Conservation (phyloP, 2,113 vertebrate species). For the Varanus salvator region DNA sequence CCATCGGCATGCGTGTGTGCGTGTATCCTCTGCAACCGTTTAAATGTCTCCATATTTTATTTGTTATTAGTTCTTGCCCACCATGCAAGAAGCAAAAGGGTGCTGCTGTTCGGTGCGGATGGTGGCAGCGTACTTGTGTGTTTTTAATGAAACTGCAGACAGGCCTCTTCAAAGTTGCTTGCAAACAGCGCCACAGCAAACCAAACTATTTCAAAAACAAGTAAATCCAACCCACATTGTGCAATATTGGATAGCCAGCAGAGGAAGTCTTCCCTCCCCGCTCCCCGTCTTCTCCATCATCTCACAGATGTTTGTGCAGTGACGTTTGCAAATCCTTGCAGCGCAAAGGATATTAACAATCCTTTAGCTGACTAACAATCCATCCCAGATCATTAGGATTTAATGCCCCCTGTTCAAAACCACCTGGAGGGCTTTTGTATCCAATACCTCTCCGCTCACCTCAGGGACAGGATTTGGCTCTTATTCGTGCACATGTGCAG, state of each 20-base stretch:
- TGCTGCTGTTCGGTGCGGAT: background rate
- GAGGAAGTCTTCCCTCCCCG: background rate
- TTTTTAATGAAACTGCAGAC: constrained; percentile 24
- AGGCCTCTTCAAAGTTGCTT: background rate
- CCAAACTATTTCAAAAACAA: constrained; percentile 8
- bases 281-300: background rate
- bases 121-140: background rate
- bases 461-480: background rate
- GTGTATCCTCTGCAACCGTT: background rate
- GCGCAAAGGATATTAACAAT: constrained; percentile 35
- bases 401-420: constrained; percentile 1
- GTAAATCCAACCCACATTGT: constrained; percentile 16
- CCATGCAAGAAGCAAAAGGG: background rate
- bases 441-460: background rate
- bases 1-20: background rate
- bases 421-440: constrained; percentile 25
- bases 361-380: constrained; percentile 17
- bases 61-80: background rate
- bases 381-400: constrained; percentile 11
- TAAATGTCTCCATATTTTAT: background rate
- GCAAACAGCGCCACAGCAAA: background rate
- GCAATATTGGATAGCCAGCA: constrained; percentile 15
- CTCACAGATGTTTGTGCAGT: constrained; percentile 27
- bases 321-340: constrained; percentile 14
- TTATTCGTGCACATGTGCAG: background rate